A percentile compares a stretch with the other conserved stretches of the same genome.
Evolutionary conservation across 1,140 invertebrate species (phyloP).

Genomic region (Tetraneura akinire): DNA sequence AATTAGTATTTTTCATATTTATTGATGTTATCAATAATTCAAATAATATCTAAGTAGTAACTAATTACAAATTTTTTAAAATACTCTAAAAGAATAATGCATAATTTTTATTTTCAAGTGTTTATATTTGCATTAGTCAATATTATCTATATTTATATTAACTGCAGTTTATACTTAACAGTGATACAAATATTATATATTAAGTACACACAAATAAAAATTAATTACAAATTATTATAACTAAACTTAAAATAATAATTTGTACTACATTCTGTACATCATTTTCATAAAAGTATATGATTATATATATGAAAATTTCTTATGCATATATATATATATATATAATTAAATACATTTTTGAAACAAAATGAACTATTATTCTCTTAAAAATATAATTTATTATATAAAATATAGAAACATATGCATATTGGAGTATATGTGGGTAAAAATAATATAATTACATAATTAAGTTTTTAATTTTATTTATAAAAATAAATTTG

Average conservation of each 20-base stretch:
- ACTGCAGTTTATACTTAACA: not conserved
- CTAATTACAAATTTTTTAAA: not conserved
- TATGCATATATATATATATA: not conserved
- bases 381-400: slow-evolving; percentile 9
- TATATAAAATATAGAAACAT: not conserved
- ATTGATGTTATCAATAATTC: too few relatives aligned
- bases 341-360: not conserved
- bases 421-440: not conserved
- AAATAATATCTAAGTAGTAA: too few relatives aligned
- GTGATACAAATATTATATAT: not conserved
- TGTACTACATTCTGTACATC: slow-evolving; percentile 18
- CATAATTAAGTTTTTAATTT: too few relatives aligned
- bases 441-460: not conserved
- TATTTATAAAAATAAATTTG: slow-evolving; percentile 22
- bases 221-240: slow-evolving; percentile 13
- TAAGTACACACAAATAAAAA: slow-evolving; percentile 33
- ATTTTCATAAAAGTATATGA: not conserved
- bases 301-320: not conserved
- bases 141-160: not conserved
- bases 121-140: slow-evolving; percentile 24
- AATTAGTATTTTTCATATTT: too few relatives aligned
- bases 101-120: not conserved
- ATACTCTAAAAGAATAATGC: not conserved
- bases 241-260: slow-evolving; percentile 29
- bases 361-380: slow-evolving; percentile 5